Evolutionary conservation across 1,140 invertebrate genomes (phyloP).

Genomic region (Trialeurodes vaporariorum): DNA sequence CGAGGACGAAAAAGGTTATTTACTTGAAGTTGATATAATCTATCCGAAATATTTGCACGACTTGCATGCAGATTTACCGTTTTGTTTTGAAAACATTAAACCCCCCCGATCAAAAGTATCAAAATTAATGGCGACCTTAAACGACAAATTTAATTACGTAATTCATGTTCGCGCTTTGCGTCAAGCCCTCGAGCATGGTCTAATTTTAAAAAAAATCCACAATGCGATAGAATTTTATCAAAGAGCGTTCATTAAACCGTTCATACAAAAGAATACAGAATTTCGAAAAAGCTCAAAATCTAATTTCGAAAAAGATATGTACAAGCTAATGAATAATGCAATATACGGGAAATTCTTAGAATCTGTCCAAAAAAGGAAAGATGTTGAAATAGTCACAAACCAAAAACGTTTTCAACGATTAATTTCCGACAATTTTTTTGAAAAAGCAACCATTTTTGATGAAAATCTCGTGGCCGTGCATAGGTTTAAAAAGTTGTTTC

Average conservation of each 20-base stretch:
- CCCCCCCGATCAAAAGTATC: not conserved
- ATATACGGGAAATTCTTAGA: conserved; percentile 32
- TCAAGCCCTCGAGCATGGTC: conserved; percentile 12
- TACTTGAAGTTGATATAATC: not conserved
- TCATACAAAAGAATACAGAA: conserved; percentile 31
- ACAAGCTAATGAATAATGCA: conserved; percentile 33
- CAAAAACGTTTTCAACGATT: conserved; percentile 5
- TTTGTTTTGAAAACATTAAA: not conserved
- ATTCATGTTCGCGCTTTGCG: conserved; percentile 25
- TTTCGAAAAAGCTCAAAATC: conserved; percentile 25
- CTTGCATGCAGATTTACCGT: not conserved
- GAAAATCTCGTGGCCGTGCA: conserved; percentile 18
- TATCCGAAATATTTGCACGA: not conserved
- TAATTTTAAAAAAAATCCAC: conserved; percentile 31
- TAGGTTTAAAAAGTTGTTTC: conserved; percentile 7
- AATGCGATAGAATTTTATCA: conserved; percentile 31
- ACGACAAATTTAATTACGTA: conserved; percentile 25
- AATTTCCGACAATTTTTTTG: conserved; percentile 16
- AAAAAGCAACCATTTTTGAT: conserved; percentile 15
- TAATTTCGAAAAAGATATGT: conserved; percentile 32
- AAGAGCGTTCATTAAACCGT: conserved; percentile 27
- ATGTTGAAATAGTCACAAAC: conserved; percentile 25
- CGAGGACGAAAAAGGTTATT: not conserved
- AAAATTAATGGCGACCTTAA: conserved; percentile 18
- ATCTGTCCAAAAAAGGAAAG: conserved; percentile 28